Evolutionary conservation across 2,888 invertebrate genomes (phyloP), one percentile per base, ranked within the genome.

Genomic region (Himalopsyche japonica): DNA sequence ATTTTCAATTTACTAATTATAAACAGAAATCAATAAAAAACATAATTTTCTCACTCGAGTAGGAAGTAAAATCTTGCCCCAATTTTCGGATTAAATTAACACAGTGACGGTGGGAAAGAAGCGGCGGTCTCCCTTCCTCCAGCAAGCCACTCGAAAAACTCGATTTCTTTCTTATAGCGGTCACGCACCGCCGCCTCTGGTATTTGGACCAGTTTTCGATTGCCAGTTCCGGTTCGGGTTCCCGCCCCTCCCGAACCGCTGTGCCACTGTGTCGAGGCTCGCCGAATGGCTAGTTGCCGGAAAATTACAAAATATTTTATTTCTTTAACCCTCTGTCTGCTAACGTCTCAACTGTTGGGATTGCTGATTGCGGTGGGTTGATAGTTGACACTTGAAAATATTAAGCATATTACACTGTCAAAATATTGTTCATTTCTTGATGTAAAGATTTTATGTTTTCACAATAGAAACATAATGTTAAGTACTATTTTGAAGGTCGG

Each of bases 191-290:
- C n/a, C 34, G 76, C 32, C 27, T 57, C 18, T 76, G 76, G 76
- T 32, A 76, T 76, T 76, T 76, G 15, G n/a, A 76, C 76, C 76
- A 76, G 76, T 76, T 76, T 76, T 76, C 76, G 76, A 57, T 76
- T 34, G 34, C 18, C 6, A 76, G 76, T 76, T 76, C 76, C 76
- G 76, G 76, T 76, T 20, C 32, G n/a, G 32, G 32, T 76, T n/a
- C 20, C 76, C 76, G 76, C 76, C 76, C 76, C 76, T 34, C 34
- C 76, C 76, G 76, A n/a, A 30, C 76, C 76, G 76, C 76, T 27
- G 18, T 27, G 57, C 57, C 57, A 57, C 57, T 57, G 20, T 10
- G 57, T 7, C 24, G 20, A 20, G 20, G 20, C n/a, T 10, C 57
- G 4, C 24, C 24, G 20, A 24, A 57, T 24, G 10, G 20, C 49